Evolutionary conservation across 1,140 invertebrate genomes (phyloP).

Genomic region (Rhysida immarginata): DNA sequence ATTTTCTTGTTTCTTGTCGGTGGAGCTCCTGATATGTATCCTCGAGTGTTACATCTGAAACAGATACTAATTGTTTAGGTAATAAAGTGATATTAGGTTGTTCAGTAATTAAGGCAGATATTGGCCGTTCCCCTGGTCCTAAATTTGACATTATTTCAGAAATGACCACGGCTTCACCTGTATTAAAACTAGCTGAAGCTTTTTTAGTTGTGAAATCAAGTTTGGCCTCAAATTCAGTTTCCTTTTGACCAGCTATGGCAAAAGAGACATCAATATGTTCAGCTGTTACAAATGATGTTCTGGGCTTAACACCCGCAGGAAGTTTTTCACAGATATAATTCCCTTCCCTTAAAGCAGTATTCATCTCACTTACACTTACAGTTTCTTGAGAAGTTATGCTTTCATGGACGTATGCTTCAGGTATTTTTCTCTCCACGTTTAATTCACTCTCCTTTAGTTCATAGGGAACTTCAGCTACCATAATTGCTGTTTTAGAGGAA

Average conservation of each 20-base stretch:
- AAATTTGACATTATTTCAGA: not conserved
- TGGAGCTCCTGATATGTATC: constrained; percentile 1
- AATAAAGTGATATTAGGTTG: constrained; percentile 2
- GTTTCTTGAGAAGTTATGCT: constrained; percentile 7
- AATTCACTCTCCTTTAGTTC: constrained; percentile 36
- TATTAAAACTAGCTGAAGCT: not conserved
- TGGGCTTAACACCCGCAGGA: not conserved
- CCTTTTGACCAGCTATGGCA: not conserved
- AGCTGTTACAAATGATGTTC: not conserved
- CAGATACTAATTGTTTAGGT: constrained; percentile 10
- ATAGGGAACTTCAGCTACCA: constrained; percentile 16
- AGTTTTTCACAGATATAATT: constrained; percentile 5
- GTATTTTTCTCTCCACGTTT: constrained; percentile 17
- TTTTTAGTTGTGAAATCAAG: not conserved
- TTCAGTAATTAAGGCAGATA: not conserved
- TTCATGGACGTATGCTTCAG: constrained; percentile 5
- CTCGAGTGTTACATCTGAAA: constrained; percentile 13
- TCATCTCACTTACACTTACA: constrained; percentile 8
- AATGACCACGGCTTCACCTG: not conserved
- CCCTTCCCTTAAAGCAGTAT: constrained; percentile 12
- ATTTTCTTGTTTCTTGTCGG: constrained; percentile 10
- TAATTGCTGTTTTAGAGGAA: constrained; percentile 15
- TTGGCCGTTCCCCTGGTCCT: not conserved
- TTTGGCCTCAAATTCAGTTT: not conserved
- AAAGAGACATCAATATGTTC: not conserved